These are phyloP conservation scores for Hepsetus odoe DNA, from an alignment of 2,113 vertebrate species.

Conservation along the genomic window DNA sequence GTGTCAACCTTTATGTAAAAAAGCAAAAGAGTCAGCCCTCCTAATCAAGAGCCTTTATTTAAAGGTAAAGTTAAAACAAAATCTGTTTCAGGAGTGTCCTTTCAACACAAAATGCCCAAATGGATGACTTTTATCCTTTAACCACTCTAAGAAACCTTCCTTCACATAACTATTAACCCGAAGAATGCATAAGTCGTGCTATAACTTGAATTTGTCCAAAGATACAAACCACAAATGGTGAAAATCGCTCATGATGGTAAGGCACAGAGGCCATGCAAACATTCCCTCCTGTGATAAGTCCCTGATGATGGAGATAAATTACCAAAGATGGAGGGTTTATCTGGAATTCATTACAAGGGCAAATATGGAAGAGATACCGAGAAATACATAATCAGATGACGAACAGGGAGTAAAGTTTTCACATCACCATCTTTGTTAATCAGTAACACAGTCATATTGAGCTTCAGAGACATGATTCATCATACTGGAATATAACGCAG, in stretches of 20 bases:
- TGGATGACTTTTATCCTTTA: neutral
- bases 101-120: neutral
- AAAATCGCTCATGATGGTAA: neutral
- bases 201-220: conserved; percentile 3
- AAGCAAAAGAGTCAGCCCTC: no score
- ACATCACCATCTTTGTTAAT: neutral
- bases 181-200: conserved; percentile 9
- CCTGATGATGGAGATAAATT: neutral
- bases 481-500: conserved; percentile 23
- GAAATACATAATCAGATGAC: neutral
- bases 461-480: conserved; percentile 45
- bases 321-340: neutral
- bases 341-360: conserved; percentile 21
- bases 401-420: neutral
- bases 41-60: no score
- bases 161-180: conserved; percentile 9
- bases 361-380: neutral
- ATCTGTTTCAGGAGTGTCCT: neutral
- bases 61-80: no score
- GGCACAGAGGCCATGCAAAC: conserved; percentile 26
- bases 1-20: no score
- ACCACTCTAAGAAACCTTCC: neutral
- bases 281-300: conserved; percentile 5
- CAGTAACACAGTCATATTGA: conserved; percentile 1
- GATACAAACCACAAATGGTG: neutral